Evolutionary conservation across 2,888 invertebrate genomes (phyloP).

Genomic region (Chydorus sphaericus): DNA sequence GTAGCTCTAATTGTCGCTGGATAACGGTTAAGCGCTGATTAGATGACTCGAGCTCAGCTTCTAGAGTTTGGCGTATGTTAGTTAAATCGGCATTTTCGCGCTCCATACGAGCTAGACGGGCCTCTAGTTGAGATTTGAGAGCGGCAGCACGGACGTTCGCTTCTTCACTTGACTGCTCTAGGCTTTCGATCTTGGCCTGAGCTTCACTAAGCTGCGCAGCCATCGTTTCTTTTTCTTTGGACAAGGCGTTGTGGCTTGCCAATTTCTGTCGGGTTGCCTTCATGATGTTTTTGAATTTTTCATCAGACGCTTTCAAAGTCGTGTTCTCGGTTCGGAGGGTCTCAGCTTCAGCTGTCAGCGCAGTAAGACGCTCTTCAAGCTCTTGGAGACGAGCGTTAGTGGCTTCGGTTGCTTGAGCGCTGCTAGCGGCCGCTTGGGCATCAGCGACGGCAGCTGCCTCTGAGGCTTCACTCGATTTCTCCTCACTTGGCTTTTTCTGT

Average conservation of each 20-base stretch:
- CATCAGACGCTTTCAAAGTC: not conserved
- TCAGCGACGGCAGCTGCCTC: conserved; percentile 27
- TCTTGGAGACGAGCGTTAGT: not conserved
- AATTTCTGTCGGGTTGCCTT: conserved; percentile 61
- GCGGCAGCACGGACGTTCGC: conserved; percentile 34
- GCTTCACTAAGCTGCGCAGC: conserved; percentile 38
- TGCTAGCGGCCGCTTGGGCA: not conserved
- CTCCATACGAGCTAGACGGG: conserved; percentile 49
- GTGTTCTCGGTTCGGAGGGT: not conserved
- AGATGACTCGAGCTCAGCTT: conserved; percentile 50
- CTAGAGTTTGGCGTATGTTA: conserved; percentile 37
- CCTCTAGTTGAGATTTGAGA: conserved; percentile 54
- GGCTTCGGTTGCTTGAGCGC: no score
- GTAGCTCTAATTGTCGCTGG: conserved; percentile 26
- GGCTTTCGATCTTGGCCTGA: conserved; percentile 29
- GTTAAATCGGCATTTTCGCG: conserved; percentile 52
- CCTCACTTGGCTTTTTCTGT: no score
- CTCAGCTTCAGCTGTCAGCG: not conserved
- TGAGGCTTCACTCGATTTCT: no score
- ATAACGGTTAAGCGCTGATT: conserved; percentile 51
- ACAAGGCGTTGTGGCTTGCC: not conserved
- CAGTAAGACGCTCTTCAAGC: not conserved
- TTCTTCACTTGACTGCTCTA: conserved; percentile 27
- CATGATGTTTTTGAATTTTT: conserved; percentile 33
- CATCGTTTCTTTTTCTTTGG: conserved; percentile 5